Conservation (phyloP, 2,888 invertebrate genomes). For the Luperina testacea region DNA sequence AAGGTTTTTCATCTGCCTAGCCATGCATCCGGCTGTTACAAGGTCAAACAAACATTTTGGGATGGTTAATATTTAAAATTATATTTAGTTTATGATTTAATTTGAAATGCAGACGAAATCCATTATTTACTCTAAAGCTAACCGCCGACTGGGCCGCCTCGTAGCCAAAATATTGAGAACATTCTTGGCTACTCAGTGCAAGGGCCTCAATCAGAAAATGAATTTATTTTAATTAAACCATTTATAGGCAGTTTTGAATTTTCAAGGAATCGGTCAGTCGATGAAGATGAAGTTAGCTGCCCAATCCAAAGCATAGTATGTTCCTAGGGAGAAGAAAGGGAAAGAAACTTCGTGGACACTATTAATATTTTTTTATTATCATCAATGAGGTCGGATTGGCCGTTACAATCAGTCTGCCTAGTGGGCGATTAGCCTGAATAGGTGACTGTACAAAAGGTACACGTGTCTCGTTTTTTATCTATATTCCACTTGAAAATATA, state of each 20-base stretch:
- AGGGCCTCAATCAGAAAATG: not conserved
- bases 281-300: not conserved
- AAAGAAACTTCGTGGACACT: not conserved
- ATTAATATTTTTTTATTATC: not conserved
- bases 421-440: not conserved
- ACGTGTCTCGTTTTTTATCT: not conserved
- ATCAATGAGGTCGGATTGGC: not conserved
- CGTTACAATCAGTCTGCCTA: not conserved
- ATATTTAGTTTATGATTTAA: not conserved
- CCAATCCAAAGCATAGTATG: too few relatives aligned
- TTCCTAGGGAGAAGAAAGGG: not conserved
- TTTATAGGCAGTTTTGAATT: too few relatives aligned
- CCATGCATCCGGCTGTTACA: constrained; percentile 6
- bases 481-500: constrained; percentile 1
- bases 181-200: not conserved
- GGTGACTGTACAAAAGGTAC: not conserved
- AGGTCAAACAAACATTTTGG: constrained; percentile 4
- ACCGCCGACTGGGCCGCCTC: not conserved
- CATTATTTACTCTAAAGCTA: not conserved
- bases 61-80: not conserved
- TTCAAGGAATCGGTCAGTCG: not conserved
- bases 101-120: not conserved
- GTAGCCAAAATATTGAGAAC: too few relatives aligned
- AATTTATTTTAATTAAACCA: not conserved
- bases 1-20: constrained; percentile 9